Base-by-base conservation (phyloP, 2,888 invertebrate species). In the Fabriciana adippe region DNA sequence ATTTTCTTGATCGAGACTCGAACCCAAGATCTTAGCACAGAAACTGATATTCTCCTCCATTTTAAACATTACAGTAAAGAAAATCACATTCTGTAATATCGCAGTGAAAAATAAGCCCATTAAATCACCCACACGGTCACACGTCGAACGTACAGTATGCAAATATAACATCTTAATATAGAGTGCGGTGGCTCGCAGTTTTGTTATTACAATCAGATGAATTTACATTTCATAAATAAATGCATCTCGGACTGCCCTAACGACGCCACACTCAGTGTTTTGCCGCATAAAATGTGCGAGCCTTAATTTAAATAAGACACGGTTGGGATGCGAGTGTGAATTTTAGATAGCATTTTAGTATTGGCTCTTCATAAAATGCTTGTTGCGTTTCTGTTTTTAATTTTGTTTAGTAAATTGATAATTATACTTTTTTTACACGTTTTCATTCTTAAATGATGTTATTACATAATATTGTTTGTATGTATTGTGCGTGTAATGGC, bases 211-310 rank as follows among this genome's bases (percentile, higher is more conserved):
- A 93, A 93, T 91, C 92, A 90, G 87, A 86, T 85, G 85, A 81
- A 93, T 93, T 93, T 93, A 91, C 93, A 93, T 93, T 92, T 93
- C 92, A 92, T 92, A 92, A 92, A 92, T 93, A 92, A 92, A 93
- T 92, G 91, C 90, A 93, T 85, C 89, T 85, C 78, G 76, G 76
- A 72, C 72, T 78, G 78, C 79, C 74, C 86, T 91, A 92, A 91
- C 90, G 90, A 91, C 85, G 83, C 80, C 78, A 78, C 81, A 77
- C 81, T 79, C 81, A 78, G 80, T 81, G 85, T 85, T 84, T 83
- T 83, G 82, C 81, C 74, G 78, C 77, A 80, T 81, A 83, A 83
- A 82, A 80, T 81, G 77, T 80, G 79, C 80, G 84, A 82, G 84
- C 76, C 77, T 86, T 84, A 79, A 88, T 89, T 90, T 89, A 85